Conservation (phyloP, 2,888 invertebrate species). For the Galerucella pusilla region DNA sequence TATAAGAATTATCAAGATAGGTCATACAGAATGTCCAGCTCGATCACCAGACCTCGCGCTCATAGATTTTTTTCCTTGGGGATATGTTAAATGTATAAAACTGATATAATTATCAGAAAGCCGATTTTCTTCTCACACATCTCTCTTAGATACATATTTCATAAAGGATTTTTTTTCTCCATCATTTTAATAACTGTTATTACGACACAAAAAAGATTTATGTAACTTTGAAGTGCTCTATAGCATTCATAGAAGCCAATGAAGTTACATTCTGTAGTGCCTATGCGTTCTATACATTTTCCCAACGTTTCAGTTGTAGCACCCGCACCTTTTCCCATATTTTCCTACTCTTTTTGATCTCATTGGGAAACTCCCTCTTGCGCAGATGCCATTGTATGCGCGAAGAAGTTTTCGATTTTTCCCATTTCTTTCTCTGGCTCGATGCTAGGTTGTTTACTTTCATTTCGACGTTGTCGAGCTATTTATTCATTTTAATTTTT, state of each 20-base stretch:
- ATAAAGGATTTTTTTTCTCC: background rate
- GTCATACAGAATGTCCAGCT: too few species aligned
- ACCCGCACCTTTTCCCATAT: background rate
- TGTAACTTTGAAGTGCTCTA: background rate
- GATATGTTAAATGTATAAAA: too few species aligned
- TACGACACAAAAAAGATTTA: slow-evolving; percentile 7
- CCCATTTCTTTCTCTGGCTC: background rate
- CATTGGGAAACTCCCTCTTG: background rate
- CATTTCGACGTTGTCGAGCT: slow-evolving; percentile 5
- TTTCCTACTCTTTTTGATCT: background rate
- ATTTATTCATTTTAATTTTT: background rate
- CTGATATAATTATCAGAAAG: too few species aligned
- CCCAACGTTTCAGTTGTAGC: background rate
- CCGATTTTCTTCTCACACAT: background rate
- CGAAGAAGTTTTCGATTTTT: slow-evolving; percentile 1
- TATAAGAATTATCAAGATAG: too few species aligned
- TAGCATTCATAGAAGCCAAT: background rate
- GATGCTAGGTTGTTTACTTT: background rate
- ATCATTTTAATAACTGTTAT: background rate
- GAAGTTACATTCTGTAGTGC: background rate
- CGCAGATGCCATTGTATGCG: background rate
- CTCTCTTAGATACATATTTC: background rate
- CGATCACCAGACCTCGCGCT: too few species aligned
- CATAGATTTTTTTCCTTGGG: too few species aligned
- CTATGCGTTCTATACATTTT: background rate